These are phyloP conservation scores for Lithophane socia DNA, from an alignment of 2,888 invertebrate species.

Conservation along the genomic window DNA sequence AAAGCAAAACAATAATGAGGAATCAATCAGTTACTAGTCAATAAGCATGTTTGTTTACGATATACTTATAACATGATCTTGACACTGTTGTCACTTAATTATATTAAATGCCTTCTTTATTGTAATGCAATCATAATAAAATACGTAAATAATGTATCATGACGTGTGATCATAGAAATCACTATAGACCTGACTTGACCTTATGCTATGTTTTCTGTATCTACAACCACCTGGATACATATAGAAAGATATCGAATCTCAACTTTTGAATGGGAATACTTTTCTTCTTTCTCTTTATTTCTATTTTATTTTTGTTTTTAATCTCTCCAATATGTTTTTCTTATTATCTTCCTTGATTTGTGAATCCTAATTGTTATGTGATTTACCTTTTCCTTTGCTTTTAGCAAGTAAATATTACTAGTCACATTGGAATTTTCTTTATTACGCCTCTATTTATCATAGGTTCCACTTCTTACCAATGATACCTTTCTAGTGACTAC, in stretches of 20 bases:
- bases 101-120: conserved; percentile 33
- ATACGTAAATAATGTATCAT: conserved; percentile 28
- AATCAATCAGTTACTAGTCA: conserved; percentile 7
- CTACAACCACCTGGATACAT: not conserved
- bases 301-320: not conserved
- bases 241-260: not conserved
- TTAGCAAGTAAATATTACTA: not conserved
- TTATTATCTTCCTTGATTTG: not conserved
- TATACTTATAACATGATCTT: conserved; percentile 48
- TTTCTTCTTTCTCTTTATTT: not conserved
- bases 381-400: not conserved
- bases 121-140: conserved; percentile 11
- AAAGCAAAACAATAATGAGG: not conserved
- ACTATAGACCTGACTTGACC: not conserved
- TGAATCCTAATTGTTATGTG: not conserved
- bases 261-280: not conserved
- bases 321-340: not conserved
- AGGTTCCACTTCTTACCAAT: not conserved
- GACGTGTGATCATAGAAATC: not conserved
- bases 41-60: conserved; percentile 20
- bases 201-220: not conserved
- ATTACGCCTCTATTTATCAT: not conserved
- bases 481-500: not conserved
- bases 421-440: not conserved
- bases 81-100: conserved; percentile 39